Evolutionary conservation across 2,888 invertebrate genomes (phyloP).

Genomic region (Cotesia congregata): DNA sequence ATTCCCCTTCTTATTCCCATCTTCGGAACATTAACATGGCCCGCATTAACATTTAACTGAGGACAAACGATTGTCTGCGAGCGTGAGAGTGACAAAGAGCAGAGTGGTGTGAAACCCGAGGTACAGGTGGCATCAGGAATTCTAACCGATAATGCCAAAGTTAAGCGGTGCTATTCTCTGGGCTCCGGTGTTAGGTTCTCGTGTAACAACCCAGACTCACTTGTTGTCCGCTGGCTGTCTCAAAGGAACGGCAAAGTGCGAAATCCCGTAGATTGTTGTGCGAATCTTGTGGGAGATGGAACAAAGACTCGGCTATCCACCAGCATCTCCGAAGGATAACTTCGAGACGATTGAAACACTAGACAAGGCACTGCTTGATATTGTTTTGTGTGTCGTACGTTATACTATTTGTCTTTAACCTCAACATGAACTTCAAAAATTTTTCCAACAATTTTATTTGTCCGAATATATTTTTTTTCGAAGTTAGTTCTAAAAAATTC

Average conservation of each 20-base stretch:
- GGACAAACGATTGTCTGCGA: neutral
- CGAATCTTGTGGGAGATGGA: constrained; percentile 7
- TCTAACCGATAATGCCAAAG: constrained; percentile 15
- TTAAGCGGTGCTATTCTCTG: constrained; percentile 9
- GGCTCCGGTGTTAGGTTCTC: neutral
- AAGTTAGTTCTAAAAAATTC: too few species aligned
- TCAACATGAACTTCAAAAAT: too few species aligned
- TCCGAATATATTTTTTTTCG: too few species aligned
- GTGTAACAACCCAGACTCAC: neutral
- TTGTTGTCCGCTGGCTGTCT: neutral
- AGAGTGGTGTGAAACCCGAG: constrained; percentile 8
- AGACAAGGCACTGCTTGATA: neutral
- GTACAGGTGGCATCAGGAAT: constrained; percentile 21
- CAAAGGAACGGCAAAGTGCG: constrained; percentile 18
- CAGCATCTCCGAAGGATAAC: too few species aligned
- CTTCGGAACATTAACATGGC: neutral
- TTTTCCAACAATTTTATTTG: too few species aligned
- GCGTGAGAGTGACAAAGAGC: neutral
- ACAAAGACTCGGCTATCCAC: constrained; percentile 2
- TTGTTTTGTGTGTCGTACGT: too few species aligned
- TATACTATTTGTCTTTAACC: too few species aligned
- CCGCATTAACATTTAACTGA: neutral
- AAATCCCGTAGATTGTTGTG: constrained; percentile 18
- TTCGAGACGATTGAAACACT: neutral
- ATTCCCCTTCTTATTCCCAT: neutral